phyloP scores from a whole-genome alignment of 2,797 vertebrate genomes.

The Tarsius wallacei region DNA sequence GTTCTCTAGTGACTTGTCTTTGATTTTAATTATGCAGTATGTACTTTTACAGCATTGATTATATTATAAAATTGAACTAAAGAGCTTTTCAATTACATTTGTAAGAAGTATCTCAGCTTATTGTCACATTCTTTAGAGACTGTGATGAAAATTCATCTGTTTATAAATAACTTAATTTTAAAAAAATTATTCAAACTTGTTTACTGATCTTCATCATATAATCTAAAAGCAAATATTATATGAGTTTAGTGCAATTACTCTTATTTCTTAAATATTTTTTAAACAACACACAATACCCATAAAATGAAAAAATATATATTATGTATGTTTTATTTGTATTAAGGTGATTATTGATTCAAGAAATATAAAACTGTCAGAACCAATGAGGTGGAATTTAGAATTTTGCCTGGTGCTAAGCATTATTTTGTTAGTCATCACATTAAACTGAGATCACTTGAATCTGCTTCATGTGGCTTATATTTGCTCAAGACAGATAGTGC shows the following conservation, averaged over 20 bases:
- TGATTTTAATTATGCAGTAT: slow-evolving; percentile 37
- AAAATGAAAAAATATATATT: neutral
- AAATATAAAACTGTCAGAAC: slow-evolving; percentile 7
- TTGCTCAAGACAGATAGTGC: neutral
- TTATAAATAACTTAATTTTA: slow-evolving; percentile 1
- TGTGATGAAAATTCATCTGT: neutral
- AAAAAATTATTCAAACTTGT: neutral
- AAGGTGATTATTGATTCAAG: slow-evolving; percentile 22
- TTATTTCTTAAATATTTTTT: neutral
- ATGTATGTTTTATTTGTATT: neutral
- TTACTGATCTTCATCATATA: neutral
- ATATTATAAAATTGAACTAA: slow-evolving; percentile 14
- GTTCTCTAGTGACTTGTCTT: slow-evolving; percentile 1
- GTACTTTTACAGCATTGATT: neutral
- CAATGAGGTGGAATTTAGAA: neutral
- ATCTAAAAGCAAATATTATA: neutral
- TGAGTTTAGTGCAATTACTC: too few species aligned
- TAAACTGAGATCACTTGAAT: slow-evolving; percentile 8
- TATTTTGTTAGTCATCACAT: slow-evolving; percentile 37
- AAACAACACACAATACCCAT: neutral
- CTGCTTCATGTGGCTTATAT: neutral
- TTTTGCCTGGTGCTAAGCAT: neutral
- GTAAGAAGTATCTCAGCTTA: neutral
- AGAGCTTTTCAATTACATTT: neutral
- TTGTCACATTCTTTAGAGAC: neutral